These are phyloP conservation scores for Resseliella maxima DNA, from an alignment of 2,888 invertebrate genomes.

Conservation along the genomic window DNA sequence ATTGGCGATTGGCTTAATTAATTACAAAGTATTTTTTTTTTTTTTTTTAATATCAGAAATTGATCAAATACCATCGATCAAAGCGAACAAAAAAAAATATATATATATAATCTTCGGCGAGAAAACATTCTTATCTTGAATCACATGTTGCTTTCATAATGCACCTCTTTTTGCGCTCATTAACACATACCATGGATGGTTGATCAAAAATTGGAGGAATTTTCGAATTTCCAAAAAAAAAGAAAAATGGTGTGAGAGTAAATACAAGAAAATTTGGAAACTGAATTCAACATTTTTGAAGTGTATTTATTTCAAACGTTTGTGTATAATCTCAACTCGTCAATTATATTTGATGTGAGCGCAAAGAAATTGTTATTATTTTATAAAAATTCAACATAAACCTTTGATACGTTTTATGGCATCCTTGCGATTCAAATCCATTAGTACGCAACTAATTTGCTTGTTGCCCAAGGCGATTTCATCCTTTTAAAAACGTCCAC, in stretches of 20 bases:
- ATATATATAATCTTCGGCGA: too few species aligned
- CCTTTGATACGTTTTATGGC: slow-evolving; percentile 44
- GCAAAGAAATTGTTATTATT: slow-evolving; percentile 19
- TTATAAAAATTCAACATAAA: neutral
- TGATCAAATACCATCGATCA: slow-evolving; percentile 48
- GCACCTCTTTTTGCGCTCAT: neutral
- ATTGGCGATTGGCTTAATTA: slow-evolving; percentile 29
- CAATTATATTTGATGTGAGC: slow-evolving; percentile 42
- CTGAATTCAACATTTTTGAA: neutral
- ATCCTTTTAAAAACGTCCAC: neutral
- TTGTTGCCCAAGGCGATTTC: neutral
- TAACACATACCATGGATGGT: neutral
- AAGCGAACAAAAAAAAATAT: slow-evolving; percentile 10
- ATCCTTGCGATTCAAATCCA: slow-evolving; percentile 14
- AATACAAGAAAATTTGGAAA: too few species aligned
- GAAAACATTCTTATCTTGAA: too few species aligned
- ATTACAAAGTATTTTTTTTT: slow-evolving; percentile 33
- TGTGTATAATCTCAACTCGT: too few species aligned
- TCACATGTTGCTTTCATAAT: slow-evolving; percentile 26
- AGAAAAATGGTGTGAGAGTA: too few species aligned
- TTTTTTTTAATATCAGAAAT: slow-evolving; percentile 38
- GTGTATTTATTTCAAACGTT: too few species aligned
- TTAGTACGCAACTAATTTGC: slow-evolving; percentile 43
- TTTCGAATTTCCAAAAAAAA: slow-evolving; percentile 3
- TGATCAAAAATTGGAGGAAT: neutral